Percentiles rank a stretch among this genome's conserved stretches.
Evolutionary conservation across 2,888 invertebrate species (phyloP).

Genomic region (Penaeus monodon): DNA sequence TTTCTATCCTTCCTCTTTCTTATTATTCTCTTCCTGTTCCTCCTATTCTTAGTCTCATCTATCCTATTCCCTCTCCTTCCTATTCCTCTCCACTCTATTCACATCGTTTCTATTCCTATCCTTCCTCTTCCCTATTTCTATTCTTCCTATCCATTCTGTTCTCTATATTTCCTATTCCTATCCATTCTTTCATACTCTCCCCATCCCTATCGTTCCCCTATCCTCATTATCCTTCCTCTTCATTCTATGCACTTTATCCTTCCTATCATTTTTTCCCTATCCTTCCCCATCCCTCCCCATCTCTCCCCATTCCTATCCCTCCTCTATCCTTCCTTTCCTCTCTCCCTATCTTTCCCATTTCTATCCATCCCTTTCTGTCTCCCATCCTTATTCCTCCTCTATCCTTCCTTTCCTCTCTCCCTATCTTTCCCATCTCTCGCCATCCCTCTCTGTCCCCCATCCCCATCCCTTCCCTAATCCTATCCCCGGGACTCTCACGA

Average conservation of each 20-base stretch:
- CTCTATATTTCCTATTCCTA: not conserved
- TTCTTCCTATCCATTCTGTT: no score
- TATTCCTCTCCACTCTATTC: no score
- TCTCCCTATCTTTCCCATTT: not conserved
- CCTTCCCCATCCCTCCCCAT: no score
- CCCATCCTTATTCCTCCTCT: no score
- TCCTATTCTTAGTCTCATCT: not conserved
- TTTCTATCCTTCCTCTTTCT: no score
- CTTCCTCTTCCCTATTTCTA: no score
- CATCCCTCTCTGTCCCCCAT: no score
- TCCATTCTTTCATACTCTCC: not conserved
- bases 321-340: not conserved
- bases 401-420: not conserved
- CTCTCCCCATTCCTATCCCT: not conserved
- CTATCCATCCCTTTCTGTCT: not conserved
- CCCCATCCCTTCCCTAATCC: no score
- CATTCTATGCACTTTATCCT: not conserved
- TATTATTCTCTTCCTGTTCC: not conserved
- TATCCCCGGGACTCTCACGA: not conserved
- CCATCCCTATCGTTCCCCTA: not conserved
- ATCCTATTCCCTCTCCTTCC: no score
- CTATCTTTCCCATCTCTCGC: not conserved
- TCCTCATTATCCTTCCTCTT: not conserved
- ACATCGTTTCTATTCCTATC: no score
- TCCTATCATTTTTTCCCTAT: no score